Conservation (phyloP, 2,888 invertebrate species). For the Hydrotaea cyrtoneurina region DNA sequence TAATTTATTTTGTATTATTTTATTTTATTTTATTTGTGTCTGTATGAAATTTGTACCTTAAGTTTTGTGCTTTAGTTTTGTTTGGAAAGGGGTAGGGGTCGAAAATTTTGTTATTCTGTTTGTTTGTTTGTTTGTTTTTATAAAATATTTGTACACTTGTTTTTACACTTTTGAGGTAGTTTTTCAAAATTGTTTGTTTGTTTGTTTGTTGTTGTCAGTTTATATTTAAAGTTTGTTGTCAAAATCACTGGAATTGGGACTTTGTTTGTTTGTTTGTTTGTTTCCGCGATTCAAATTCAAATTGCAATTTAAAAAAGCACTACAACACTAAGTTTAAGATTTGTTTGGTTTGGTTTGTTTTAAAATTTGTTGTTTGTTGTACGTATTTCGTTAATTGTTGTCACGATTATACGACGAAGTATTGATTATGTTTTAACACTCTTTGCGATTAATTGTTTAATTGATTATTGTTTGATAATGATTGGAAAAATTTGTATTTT, state of each 20-base stretch:
- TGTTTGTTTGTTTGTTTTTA: conserved; percentile 52
- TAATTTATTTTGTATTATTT: conserved; percentile 54
- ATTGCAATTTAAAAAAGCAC: background rate
- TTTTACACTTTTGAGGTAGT: conserved; percentile 71
- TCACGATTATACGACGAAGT: conserved; percentile 41
- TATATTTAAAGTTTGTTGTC: conserved; percentile 28
- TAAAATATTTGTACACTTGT: conserved; percentile 71
- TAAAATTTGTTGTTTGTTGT: conserved; percentile 40
- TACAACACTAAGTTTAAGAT: conserved; percentile 5
- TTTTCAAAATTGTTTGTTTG: conserved; percentile 69
- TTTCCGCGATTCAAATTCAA: conserved; percentile 23
- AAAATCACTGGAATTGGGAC: conserved; percentile 50
- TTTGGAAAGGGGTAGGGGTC: conserved; percentile 27
- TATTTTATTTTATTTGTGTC: conserved; percentile 48
- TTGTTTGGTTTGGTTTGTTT: background rate
- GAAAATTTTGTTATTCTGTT: conserved; percentile 58
- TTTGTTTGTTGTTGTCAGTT: conserved; percentile 57
- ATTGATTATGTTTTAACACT: conserved; percentile 43
- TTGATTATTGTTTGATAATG: conserved; percentile 66
- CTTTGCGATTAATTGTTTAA: conserved; percentile 47
- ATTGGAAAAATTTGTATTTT: conserved; percentile 73
- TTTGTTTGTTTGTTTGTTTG: conserved; percentile 36
- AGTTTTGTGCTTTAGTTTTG: conserved; percentile 69
- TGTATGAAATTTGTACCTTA: conserved; percentile 66
- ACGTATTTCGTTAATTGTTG: conserved; percentile 60